Conservation (phyloP, 2,797 vertebrate species). For the Centropyge bicolor region DNA sequence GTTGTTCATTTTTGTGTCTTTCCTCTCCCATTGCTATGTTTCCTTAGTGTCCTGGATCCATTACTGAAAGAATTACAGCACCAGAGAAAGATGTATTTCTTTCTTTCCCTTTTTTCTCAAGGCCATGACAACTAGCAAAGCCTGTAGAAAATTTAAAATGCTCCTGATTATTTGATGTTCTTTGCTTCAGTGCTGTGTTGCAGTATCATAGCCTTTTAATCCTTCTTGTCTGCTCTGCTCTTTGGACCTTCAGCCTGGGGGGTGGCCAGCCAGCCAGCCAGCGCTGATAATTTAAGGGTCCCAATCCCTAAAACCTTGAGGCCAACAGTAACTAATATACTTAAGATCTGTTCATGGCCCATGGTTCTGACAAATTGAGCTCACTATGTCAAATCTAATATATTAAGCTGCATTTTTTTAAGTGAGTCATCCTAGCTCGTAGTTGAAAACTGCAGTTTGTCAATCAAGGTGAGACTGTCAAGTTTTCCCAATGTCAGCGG, state of each 20-base stretch:
- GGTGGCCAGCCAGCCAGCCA: conserved; percentile 23
- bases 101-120: conserved; percentile 42
- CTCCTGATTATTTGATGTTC: conserved; percentile 50
- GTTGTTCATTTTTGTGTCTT: conserved; percentile 73
- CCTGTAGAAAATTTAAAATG: conserved; percentile 67
- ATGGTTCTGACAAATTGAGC: conserved; percentile 50
- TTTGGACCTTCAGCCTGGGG: conserved; percentile 26
- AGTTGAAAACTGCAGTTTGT: conserved; percentile 43
- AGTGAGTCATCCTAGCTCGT: conserved; percentile 40
- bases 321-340: conserved; percentile 58
- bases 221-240: conserved; percentile 31
- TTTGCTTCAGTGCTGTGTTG: conserved; percentile 22
- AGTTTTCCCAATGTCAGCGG: conserved; percentile 12
- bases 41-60: conserved; percentile 70
- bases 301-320: conserved; percentile 48
- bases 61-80: conserved; percentile 81
- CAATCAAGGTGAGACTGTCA: conserved; percentile 27
- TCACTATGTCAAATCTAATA: conserved; percentile 44
- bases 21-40: conserved; percentile 69
- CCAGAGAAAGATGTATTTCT: conserved; percentile 75
- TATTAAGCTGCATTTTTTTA: conserved; percentile 45
- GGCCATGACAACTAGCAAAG: conserved; percentile 64
- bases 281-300: conserved; percentile 53
- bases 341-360: conserved; percentile 44
- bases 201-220: conserved; percentile 39